A percentile compares a stretch with the other conserved stretches of the same genome.
phyloP scores from a whole-genome alignment of 2,113 vertebrate genomes.

The Callipepla squamata region DNA sequence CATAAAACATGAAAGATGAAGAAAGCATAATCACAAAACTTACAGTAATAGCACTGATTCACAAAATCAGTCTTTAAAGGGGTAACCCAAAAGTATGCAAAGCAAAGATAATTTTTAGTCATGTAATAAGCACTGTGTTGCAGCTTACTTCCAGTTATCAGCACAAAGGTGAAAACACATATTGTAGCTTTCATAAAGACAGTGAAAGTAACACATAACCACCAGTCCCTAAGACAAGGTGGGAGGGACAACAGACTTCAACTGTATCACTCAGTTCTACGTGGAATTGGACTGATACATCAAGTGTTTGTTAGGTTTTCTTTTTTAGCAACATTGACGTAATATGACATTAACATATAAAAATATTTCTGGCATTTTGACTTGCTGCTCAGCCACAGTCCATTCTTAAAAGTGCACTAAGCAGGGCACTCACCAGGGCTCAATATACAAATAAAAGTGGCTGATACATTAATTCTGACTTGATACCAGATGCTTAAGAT shows the following conservation, averaged over 20 bases:
- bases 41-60: slow-evolving; percentile 72
- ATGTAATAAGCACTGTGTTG: slow-evolving; percentile 76
- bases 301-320: slow-evolving; percentile 81
- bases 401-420: slow-evolving; percentile 77
- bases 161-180: slow-evolving; percentile 89
- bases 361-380: slow-evolving; percentile 86
- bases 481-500: slow-evolving; percentile 91
- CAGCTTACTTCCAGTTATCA: slow-evolving; percentile 85
- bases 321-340: slow-evolving; percentile 81
- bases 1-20: slow-evolving; percentile 73
- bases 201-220: slow-evolving; percentile 82
- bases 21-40: slow-evolving; percentile 73
- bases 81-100: slow-evolving; percentile 73
- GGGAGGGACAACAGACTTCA: slow-evolving; percentile 78
- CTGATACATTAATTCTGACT: slow-evolving; percentile 79
- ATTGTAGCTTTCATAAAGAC: slow-evolving; percentile 83
- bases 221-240: slow-evolving; percentile 74
- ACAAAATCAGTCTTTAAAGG: slow-evolving; percentile 80
- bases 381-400: slow-evolving; percentile 80
- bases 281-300: slow-evolving; percentile 83
- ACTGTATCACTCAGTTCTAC: slow-evolving; percentile 81
- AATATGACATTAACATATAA: slow-evolving; percentile 87
- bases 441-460: slow-evolving; percentile 84
- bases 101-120: slow-evolving; percentile 71
- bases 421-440: slow-evolving; percentile 77